Base-by-base conservation (phyloP, 2,888 invertebrate genomes). In the Agrochola macilenta region DNA sequence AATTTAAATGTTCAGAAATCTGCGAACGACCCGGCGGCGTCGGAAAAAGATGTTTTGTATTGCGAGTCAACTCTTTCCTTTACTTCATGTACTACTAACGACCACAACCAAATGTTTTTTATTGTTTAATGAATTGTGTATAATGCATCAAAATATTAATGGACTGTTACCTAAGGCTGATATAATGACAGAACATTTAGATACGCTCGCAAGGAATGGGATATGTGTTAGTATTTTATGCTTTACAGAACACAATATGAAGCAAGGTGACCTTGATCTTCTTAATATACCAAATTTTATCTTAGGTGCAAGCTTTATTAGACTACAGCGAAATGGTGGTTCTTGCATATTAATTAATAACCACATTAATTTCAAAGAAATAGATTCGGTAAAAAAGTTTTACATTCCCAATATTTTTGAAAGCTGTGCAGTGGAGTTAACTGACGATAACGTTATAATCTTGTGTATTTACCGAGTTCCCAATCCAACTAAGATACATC, bases 121-220 rank as follows among this genome's bases (percentile, higher is more conserved):
- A n/a, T 30, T 43, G 43, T 43, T 23, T n/a, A 64, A 43, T 43
- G 23, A 5, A 14, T 64, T 43, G 2, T 39, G n/a, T 64, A 8
- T 64, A 64, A n/a, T 64, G n/a, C 43, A 64, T 64, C 64, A 64
- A n/a, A 64, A 64, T 43, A 43, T 64, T n/a, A 64, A 64, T 43
- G n/a, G 39, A 64, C 39, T 64, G 39, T n/a, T 64, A 64, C 39
- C 39, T 14, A 43, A 39, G n/a, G 43, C 63, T 63, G 63, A 63
- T 63, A 23, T 63, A 23, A 63, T 63, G 63, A 63, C 39, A n/a
- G 64, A 64, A 64, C 64, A 64, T n/a, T 43, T 64, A 64, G 64
- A 64, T 64, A 43, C 64, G 8, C 64, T 65, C 43, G n/a, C n/a
- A 65, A 65, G 26, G 43, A 65, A 65, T 43, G 26, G 43, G n/a